Base-by-base conservation (phyloP, 2,113 vertebrate genomes). In the Cavia porcellus region DNA sequence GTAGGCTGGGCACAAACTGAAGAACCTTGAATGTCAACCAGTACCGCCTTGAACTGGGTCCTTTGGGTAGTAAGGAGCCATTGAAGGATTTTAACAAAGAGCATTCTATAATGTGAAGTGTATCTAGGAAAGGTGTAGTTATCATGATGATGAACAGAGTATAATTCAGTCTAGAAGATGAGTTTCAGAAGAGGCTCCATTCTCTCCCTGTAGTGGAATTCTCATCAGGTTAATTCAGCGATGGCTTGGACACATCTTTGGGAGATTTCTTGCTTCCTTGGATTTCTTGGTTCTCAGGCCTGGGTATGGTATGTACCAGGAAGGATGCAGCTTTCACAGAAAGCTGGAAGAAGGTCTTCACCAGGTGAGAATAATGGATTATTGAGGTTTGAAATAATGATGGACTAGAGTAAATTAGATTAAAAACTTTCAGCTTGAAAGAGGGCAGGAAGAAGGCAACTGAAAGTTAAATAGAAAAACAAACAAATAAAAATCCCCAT, bases 31-130 rank as follows among this genome's bases (percentile, higher is more conserved):
- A 57, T 79, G 82, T 50, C 35, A 35, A 55, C 6, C 57, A 28
- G 0, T 10, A 30, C 35, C n/a, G 75, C 4, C 30, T 90, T 92
- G 50, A 72, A 75, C 28, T 61, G 59, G 50, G 61, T 72, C 30
- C 35, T 90, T 64, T 66, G 0, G 1, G 42, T 14, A 68, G 42
- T 38, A 57, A 38, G 55, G 14, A 92, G 11, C 22, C 62, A 35
- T 1, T 81, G 86, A 87, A 94, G 32, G 17, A 15, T 38, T 85
- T 75, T 95, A 75, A 95, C n/a, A 59, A 77, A 62, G 38, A 94
- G 35, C 80, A 94, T 82, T 90, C 0, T 22, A 22, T 50, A 70
- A 62, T 64, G 75, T 15, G 87, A 92, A 85, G 42, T 59, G 19
- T 20, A 0, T n/a, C 38, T 79, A 79, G 86, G 66, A 68, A 66